A percentile compares a stretch with the other conserved stretches of the same genome.
Evolutionary conservation across 2,113 vertebrate genomes (phyloP).

Genomic region (Thinocorus orbignyianus): DNA sequence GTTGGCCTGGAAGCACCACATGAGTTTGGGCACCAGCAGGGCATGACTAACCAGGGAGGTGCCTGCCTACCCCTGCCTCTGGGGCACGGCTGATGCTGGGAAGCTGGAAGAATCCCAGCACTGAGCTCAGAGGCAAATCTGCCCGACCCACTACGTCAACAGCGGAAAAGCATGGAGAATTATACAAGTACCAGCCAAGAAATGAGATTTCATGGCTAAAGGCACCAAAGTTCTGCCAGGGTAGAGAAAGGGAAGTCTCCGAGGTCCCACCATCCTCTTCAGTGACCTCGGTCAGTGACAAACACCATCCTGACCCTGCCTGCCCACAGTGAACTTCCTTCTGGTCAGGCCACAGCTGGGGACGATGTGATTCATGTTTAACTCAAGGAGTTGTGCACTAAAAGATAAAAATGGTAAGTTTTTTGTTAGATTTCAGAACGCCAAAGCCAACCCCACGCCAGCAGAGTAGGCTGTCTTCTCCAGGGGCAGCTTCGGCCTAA

Average conservation of each 20-base stretch:
- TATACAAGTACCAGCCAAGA: not conserved
- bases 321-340: conserved; percentile 29
- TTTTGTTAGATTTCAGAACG: not conserved
- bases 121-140: not conserved
- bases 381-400: not conserved
- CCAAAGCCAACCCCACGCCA: not conserved
- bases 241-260: not conserved
- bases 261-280: not conserved
- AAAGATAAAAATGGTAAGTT: not conserved
- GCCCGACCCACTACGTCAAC: fast-evolving
- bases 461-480: not conserved
- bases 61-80: not conserved
- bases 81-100: fast-evolving
- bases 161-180: fast-evolving
- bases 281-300: not conserved
- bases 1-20: not conserved
- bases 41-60: not conserved
- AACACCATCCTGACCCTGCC: not conserved
- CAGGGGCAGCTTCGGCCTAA: not conserved
- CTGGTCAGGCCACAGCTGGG: not conserved
- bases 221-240: not conserved
- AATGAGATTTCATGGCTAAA: not conserved
- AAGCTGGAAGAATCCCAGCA: not conserved
- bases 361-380: not conserved
- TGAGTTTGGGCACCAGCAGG: not conserved